Evolutionary conservation across 2,113 vertebrate species (phyloP).

Genomic region (Mandrillus leucophaeus): DNA sequence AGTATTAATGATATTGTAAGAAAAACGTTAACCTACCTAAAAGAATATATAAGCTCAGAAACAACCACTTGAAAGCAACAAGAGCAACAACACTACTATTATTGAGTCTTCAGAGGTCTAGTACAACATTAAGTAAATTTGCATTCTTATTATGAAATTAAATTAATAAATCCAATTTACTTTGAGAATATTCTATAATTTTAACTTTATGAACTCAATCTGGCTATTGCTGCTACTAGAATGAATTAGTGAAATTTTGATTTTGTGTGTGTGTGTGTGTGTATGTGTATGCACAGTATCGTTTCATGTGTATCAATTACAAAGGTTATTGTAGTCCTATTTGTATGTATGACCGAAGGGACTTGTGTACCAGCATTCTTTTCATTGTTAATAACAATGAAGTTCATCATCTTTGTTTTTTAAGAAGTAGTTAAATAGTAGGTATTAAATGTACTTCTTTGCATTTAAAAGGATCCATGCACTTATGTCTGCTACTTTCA

Average conservation of each 20-base stretch:
- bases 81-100: neutral
- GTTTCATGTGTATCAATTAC: neutral
- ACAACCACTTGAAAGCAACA: neutral
- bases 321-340: neutral
- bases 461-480: neutral
- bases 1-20: neutral
- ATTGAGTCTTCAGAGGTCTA: neutral
- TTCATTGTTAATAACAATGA: neutral
- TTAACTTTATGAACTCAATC: neutral
- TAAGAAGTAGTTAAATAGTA: neutral
- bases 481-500: neutral
- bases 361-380: neutral
- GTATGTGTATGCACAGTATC: neutral
- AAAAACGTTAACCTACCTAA: neutral
- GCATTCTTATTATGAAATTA: neutral
- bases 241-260: neutral
- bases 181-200: neutral
- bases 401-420: neutral
- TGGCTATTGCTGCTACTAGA: neutral
- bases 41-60: neutral
- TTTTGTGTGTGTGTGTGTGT: neutral
- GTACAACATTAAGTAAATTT: neutral
- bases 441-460: neutral
- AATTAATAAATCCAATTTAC: neutral
- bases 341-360: neutral